Percentiles rank a stretch among this genome's conserved stretches.
phyloP scores from a whole-genome alignment of 37 sponge, comb jelly and placozoan species.

The Tethya wilhelma region DNA sequence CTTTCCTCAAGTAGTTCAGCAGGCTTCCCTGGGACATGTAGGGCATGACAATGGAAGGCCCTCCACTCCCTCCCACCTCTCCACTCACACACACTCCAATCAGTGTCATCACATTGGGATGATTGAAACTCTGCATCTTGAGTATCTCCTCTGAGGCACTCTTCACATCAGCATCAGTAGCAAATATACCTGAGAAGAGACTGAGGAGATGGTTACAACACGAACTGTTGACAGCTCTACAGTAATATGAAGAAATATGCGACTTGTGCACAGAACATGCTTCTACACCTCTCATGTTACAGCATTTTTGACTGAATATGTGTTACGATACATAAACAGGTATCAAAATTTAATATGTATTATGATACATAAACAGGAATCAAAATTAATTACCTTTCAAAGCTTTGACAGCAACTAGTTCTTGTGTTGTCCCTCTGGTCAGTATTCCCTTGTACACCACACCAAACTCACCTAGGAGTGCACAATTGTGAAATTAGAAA shows the following conservation, averaged over 20 bases:
- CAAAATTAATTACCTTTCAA: constrained; percentile 25
- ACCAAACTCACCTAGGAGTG: constrained; percentile 46
- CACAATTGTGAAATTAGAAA: background rate
- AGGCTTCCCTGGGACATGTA: constrained; percentile 42
- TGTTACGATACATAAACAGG: too few relatives aligned
- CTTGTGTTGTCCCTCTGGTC: background rate
- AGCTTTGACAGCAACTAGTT: constrained; percentile 12
- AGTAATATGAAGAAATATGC: background rate
- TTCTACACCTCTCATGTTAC: too few relatives aligned
- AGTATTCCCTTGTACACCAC: constrained; percentile 30
- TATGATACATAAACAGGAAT: background rate
- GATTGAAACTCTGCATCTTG: constrained; percentile 21
- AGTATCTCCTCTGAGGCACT: constrained; percentile 18
- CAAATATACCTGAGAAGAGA: constrained; percentile 20
- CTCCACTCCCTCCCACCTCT: background rate
- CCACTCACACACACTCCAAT: constrained; percentile 37
- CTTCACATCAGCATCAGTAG: constrained; percentile 15
- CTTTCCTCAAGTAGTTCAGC: constrained; percentile 12
- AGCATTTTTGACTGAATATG: too few relatives aligned
- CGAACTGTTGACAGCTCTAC: background rate
- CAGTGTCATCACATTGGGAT: constrained; percentile 45
- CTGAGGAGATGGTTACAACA: background rate
- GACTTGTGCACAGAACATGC: too few relatives aligned
- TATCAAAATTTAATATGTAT: too few relatives aligned
- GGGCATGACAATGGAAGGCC: constrained; percentile 39